Evolutionary conservation across 2,797 vertebrate genomes (phyloP), one percentile per base, ranked within the genome.

Genomic region (Malacoraja senta): DNA sequence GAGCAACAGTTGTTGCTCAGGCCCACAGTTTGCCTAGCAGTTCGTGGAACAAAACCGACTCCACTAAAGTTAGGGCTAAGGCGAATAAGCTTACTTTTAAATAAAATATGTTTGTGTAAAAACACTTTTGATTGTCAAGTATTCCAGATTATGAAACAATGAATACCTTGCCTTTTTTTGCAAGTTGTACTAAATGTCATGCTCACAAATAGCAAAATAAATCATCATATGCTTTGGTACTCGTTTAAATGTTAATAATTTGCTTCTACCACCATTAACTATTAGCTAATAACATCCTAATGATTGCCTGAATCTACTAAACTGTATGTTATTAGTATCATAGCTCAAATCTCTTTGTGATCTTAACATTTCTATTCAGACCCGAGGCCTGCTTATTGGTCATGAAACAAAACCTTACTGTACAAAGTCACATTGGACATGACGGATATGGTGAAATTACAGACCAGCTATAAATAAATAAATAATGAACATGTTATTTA

Each of bases 401-500:
- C 80, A 93, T 91, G 93, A 80, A 96, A 96, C 96, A 96, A 95
- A 94, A 29, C 10, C 21, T 53, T 71, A 72, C 35, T 15, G 21
- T 74, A 92, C 21, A 71, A 71, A 91, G 24, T 38, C 65, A 72
- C 58, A 44, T 26, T 15, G 24, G 44, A 91, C 24, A 71, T 10
- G 26, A 53, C 58, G 38, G 71, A 76, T 53, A 44, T 92, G 26
- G 35, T 76, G 24, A 97, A 96, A 96, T 96, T 95, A 95, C 94
- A 95, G 94, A 94, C 96, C 94, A 95, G 95, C 96, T 96, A 97
- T 95, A 96, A 97, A 96, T 95, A 96, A 95, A 92, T 76, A 92
- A 92, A 95, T 97, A 96, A 97, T 74, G 96, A 97, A 97, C 97
- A 97, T 97, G 97, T 94, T 97, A 95, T 96, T 96, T 96, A 95